These are phyloP conservation scores for Ptychadena robeensis DNA, from an alignment of 2,797 vertebrate species.

Conservation along the genomic window DNA sequence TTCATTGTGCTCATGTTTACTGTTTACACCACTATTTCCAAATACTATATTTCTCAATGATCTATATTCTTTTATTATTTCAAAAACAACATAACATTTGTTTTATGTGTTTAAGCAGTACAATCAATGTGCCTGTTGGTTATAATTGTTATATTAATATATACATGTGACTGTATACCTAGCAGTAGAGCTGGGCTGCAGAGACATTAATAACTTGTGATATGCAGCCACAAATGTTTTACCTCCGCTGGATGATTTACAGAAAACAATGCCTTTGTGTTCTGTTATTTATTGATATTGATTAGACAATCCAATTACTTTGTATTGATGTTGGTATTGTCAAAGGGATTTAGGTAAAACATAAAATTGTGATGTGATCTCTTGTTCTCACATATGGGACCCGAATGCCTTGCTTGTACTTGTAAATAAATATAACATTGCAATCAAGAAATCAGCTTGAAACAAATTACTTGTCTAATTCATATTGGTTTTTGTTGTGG, in stretches of 20 bases:
- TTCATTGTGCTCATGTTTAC: not conserved
- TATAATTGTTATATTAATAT: not conserved
- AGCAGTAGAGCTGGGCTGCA: conserved; percentile 30
- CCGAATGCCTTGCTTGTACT: not conserved
- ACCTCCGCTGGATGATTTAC: conserved; percentile 13
- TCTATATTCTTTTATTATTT: too few species aligned
- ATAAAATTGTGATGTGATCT: not conserved
- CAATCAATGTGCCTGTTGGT: not conserved
- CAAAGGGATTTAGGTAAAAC: conserved; percentile 31
- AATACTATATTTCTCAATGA: not conserved
- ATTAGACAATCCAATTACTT: conserved; percentile 45
- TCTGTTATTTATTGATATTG: conserved; percentile 51
- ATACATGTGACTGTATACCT: not conserved
- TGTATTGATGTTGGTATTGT: conserved; percentile 46
- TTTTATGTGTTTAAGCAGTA: not conserved
- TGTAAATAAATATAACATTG: not conserved
- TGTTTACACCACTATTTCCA: not conserved
- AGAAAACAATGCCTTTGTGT: conserved; percentile 6
- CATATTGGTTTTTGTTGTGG: not conserved
- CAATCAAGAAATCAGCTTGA: not conserved
- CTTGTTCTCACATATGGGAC: not conserved
- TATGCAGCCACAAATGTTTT: conserved; percentile 8
- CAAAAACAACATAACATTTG: too few species aligned
- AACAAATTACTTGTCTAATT: not conserved
- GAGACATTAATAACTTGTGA: conserved; percentile 41